Evolutionary conservation across 1,140 invertebrate genomes (phyloP), one percentile per base, ranked within the genome.

Genomic region (Drosophila elegans): DNA sequence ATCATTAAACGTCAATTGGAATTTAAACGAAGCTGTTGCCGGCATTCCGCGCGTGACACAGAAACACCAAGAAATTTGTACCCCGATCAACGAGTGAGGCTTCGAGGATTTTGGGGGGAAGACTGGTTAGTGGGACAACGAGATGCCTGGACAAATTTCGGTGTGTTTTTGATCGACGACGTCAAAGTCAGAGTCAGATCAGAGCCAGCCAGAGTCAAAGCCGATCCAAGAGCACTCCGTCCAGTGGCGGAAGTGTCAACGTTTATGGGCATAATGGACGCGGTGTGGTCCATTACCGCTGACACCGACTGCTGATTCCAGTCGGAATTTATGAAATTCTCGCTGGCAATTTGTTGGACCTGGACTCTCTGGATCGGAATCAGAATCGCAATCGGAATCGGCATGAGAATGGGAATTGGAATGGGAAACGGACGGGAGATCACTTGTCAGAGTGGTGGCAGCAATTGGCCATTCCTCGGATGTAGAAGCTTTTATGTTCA

Each of bases 401-500:
- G n/a, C 54, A n/a, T 34, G 21, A 57, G 52, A 45, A 11, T 59
- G 53, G 25, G 21, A 29, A 34, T 39, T n/a, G 39, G 34, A 44
- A 44, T 44, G 25, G 59, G 63, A 69, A 62, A 52, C 54, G 59
- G 76, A 56, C 45, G 46, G 38, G 42, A 66, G 63, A 42, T 74
- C 55, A 57, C 61, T 46, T 59, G 76, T 57, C 55, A 54, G 54
- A 52, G 68, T 39, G n/a, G 38, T 66, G 74, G 56, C 82, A 78
- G 67, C 84, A 82, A 90, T 91, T 91, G 90, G 83, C 80, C 90
- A 91, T 91, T 91, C 90, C 86, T 91, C 84, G 78, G 80, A 91
- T 90, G 90, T 91, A 89, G 90, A 91, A 91, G 90, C 90, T 91
- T 91, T 91, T 89, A 91, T 91, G 90, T 91, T 90, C 80, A 77